Conservation (phyloP, 2,888 invertebrate species). For the Drosophila dives region DNA sequence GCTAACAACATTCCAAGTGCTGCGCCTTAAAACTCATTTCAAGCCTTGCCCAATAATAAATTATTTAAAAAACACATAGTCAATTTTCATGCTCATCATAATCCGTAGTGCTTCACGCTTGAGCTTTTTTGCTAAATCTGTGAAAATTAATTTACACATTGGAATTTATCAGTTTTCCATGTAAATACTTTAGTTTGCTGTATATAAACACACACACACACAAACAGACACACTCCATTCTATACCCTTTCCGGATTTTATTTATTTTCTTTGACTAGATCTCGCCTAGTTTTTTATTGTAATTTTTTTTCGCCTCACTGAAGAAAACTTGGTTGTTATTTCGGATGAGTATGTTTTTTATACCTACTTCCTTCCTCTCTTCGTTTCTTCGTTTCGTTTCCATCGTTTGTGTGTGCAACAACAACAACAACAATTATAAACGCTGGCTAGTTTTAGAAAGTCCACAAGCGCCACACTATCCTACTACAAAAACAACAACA, state of each 20-base stretch:
- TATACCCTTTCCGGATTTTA: constrained; percentile 1
- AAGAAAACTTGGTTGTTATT: neutral
- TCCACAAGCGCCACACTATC: constrained; percentile 80
- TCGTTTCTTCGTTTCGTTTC: constrained; percentile 9
- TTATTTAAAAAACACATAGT: neutral
- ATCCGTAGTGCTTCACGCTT: constrained; percentile 38
- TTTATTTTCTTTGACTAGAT: constrained; percentile 1
- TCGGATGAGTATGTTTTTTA: neutral
- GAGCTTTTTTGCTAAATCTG: constrained; percentile 27
- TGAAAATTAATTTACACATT: neutral
- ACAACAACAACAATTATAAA: constrained; percentile 16
- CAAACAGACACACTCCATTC: neutral
- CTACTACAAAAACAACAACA: constrained; percentile 63
- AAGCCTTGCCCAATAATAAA: constrained; percentile 5
- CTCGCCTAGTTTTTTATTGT: constrained; percentile 5
- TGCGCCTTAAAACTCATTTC: constrained; percentile 30
- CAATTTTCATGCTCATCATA: constrained; percentile 5
- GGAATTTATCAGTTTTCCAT: neutral
- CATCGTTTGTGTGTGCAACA: constrained; percentile 59
- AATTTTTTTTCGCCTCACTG: constrained; percentile 5
- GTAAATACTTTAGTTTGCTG: constrained; percentile 3
- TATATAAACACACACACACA: neutral
- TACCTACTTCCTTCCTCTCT: neutral
- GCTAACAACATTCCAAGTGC: constrained; percentile 36
- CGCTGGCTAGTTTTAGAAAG: constrained; percentile 82